Evolutionary conservation across 2,888 invertebrate species (phyloP).

Genomic region (Eupithecia inturbata): DNA sequence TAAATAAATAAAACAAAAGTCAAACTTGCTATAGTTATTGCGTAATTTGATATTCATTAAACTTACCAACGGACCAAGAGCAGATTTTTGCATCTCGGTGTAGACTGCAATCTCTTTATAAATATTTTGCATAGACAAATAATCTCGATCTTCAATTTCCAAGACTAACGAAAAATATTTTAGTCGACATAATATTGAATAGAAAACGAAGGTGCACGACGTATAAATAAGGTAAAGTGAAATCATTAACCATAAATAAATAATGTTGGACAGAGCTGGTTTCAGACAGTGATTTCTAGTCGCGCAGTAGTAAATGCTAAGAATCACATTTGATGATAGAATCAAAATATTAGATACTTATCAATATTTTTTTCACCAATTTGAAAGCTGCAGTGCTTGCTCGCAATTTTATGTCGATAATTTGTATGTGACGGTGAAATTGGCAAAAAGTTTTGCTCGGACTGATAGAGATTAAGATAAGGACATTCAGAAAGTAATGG

Average conservation of each 20-base stretch:
- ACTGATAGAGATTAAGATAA: not conserved
- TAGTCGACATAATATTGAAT: not conserved
- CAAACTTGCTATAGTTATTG: not conserved
- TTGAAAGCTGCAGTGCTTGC: not conserved
- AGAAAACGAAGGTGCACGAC: not conserved
- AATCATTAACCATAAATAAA: not conserved
- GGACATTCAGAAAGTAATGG: not conserved
- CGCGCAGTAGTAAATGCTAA: not conserved
- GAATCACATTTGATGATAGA: not conserved
- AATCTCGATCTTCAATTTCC: not conserved
- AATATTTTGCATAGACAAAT: not conserved
- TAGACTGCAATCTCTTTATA: conserved; percentile 9
- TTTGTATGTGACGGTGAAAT: not conserved
- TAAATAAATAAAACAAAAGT: no score
- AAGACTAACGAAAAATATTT: not conserved
- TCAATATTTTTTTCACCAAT: not conserved
- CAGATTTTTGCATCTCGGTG: conserved; percentile 13
- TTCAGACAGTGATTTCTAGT: not conserved
- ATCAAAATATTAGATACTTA: not conserved
- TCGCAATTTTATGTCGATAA: not conserved
- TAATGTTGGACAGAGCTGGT: not conserved
- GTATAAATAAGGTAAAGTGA: not conserved
- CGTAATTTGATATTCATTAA: not conserved
- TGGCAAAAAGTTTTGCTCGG: conserved; percentile 6
- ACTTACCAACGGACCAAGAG: conserved; percentile 1